Conservation (phyloP, 1,140 invertebrate genomes). For the Bradynema listronoti region DNA sequence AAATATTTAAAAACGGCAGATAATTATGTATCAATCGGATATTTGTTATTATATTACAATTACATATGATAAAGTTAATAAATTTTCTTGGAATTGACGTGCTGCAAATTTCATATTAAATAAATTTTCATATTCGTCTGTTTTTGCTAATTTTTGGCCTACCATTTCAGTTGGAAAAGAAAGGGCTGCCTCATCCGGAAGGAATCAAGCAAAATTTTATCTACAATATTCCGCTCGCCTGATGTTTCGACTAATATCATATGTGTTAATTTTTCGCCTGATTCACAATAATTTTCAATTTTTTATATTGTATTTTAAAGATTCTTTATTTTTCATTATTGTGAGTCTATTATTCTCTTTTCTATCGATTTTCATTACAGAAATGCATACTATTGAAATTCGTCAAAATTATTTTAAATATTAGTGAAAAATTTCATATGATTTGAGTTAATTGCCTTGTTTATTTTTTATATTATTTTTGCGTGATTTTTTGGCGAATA, state of each 20-base stretch:
- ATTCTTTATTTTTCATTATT: background rate
- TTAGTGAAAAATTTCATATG: too few species aligned
- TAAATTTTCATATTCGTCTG: background rate
- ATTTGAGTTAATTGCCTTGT: too few species aligned
- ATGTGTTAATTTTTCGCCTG: background rate
- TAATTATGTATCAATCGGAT: background rate
- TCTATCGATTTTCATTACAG: background rate
- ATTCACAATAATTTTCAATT: background rate
- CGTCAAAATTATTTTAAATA: background rate
- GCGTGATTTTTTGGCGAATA: too few species aligned
- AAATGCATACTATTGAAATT: background rate
- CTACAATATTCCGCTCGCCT: slow-evolving; percentile 4
- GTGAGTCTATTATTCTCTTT: background rate
- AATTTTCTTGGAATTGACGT: too few species aligned
- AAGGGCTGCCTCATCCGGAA: slow-evolving; percentile 31
- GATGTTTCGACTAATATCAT: background rate
- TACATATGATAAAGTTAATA: background rate
- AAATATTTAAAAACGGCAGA: background rate
- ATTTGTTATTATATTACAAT: background rate
- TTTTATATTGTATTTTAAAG: background rate
- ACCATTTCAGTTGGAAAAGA: slow-evolving; percentile 37
- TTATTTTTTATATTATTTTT: too few species aligned
- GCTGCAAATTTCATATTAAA: background rate
- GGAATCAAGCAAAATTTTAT: background rate
- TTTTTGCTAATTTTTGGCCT: background rate